phyloP scores from a whole-genome alignment of 2,113 vertebrate species.

The Hemicordylus capensis region DNA sequence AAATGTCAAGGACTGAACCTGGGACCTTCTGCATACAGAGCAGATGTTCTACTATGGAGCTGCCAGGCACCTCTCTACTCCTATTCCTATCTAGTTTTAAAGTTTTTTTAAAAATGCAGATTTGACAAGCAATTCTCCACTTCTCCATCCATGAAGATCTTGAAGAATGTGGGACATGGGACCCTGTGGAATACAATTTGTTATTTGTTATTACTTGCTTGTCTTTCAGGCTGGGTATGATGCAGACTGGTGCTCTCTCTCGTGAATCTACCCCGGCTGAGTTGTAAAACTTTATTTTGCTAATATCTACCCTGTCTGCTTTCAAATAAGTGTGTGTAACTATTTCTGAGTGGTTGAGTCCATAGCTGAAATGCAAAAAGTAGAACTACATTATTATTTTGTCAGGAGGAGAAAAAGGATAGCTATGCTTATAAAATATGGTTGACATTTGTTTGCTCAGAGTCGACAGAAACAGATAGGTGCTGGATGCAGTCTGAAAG shows the following conservation, averaged over 20 bases:
- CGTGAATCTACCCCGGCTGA: neutral
- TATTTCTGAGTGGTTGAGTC: neutral
- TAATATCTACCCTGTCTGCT: constrained; percentile 21
- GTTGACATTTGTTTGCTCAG: constrained; percentile 14
- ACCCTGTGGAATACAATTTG: neutral
- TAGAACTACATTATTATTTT: constrained; percentile 35
- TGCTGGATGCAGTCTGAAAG: constrained; percentile 9
- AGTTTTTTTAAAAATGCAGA: neutral
- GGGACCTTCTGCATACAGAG: too few relatives aligned
- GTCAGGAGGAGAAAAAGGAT: neutral
- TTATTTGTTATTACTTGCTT: neutral
- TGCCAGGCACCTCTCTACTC: too few relatives aligned
- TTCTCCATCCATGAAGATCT: neutral
- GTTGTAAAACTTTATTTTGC: constrained; percentile 14
- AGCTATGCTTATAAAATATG: constrained; percentile 15
- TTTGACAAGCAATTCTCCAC: neutral
- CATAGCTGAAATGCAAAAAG: constrained; percentile 18
- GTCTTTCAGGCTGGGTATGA: neutral
- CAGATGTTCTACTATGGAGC: too few relatives aligned
- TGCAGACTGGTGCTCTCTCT: neutral
- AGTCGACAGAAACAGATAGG: neutral
- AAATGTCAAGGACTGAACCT: too few relatives aligned
- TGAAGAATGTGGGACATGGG: neutral
- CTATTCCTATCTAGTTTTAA: neutral
- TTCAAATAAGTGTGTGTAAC: constrained; percentile 14